These are phyloP conservation scores for Electrophaes corylata DNA, from an alignment of 2,888 invertebrate genomes.

Conservation along the genomic window DNA sequence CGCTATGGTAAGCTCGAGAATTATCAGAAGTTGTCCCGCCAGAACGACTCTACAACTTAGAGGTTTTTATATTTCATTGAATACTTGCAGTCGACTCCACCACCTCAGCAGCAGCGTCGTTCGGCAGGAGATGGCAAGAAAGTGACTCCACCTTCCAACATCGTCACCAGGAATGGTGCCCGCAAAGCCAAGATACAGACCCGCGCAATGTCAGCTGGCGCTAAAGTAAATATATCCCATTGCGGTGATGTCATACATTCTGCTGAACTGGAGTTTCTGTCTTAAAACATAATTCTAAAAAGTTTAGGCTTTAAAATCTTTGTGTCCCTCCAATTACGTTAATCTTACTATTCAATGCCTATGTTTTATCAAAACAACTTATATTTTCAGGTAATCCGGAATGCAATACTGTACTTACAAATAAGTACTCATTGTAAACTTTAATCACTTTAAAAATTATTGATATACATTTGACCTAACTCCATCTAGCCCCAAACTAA, in stretches of 20 bases:
- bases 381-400: no score
- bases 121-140: slow-evolving; percentile 67
- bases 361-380: no score
- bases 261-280: not conserved
- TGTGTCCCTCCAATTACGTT: no score
- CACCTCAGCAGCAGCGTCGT: slow-evolving; percentile 58
- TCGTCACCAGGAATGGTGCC: slow-evolving; percentile 85
- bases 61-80: not conserved
- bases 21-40: not conserved
- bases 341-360: no score
- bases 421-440: no score
- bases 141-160: slow-evolving; percentile 65
- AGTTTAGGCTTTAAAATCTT: no score
- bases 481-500: no score
- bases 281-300: no score
- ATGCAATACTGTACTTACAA: no score
- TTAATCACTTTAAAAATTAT: no score
- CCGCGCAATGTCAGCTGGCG: slow-evolving; percentile 83
- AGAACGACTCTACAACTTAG: not conserved
- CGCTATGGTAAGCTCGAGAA: slow-evolving; percentile 21
- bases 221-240: slow-evolving; percentile 58
- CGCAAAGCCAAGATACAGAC: slow-evolving; percentile 87
- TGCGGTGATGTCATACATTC: not conserved
- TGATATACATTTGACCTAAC: no score
- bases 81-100: slow-evolving; percentile 64